Evolutionary conservation across 1,140 invertebrate species (phyloP), one percentile per base, ranked within the genome.

Genomic region (Penaeus chinensis): DNA sequence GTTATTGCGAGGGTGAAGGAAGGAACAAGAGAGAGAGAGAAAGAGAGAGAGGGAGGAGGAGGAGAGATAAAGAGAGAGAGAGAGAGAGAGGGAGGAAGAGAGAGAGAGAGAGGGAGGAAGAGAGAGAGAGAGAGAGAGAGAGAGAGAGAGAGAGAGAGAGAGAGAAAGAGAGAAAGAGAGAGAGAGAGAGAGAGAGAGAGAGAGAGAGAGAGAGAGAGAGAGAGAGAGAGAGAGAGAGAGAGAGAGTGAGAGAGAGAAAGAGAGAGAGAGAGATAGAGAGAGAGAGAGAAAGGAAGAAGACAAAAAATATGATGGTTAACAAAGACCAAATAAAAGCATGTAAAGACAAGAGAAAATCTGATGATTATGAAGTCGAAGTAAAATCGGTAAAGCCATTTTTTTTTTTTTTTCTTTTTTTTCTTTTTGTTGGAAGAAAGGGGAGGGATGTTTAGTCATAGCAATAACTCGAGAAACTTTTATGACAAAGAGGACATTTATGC

Each of bases 141-240:
- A 63, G 60, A 63, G 79, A 63, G 24, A 18, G 47, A n/a, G 61
- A 8, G 79, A 8, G n/a, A 8, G 79, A 16, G n/a, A 13, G 54
- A 37, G 24, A 66, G 24, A n/a, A 3, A n/a, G 32, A 19, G 74
- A 32, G 32, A 77, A 2, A 20, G 77, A 79, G 63, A 65, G 63
- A 65, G 63, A 76, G 32, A 22, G 71, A 5, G 32, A 3, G 5
- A 5, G 71, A 32, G 71, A 76, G 71, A 24, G 71, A 76, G 22
- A 76, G 71, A 76, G 71, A 32, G 71, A 24, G 2, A 76, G 71
- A 32, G 22, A 32, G 71, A 22, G 71, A 76, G 71, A 76, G 22
- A 32, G 71, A 76, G 32, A 76, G 22, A 5, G 32, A 32, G 32
- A 2, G 2, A 32, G 32, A 32, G 0, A 2, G 1, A 32, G 32